Base-by-base conservation (phyloP, 2,888 invertebrate species). In the Hydropsyche betteni region DNA sequence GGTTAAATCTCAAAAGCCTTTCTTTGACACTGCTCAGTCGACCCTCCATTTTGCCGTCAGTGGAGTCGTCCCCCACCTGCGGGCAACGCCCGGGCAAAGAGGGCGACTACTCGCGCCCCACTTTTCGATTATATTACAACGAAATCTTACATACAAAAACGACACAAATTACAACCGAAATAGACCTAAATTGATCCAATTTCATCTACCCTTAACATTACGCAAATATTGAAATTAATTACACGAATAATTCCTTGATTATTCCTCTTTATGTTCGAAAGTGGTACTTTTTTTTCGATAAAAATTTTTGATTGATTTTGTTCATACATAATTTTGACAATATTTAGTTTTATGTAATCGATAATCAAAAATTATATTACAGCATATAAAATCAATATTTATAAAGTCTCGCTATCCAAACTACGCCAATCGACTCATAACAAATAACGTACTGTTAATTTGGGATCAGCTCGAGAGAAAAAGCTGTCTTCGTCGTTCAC, bases 1-100 rank as follows among this genome's bases (percentile, higher is more conserved):
- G 72, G 38, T 72, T 61, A 72, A 72, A 72, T 72, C 72, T 58
- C 58, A 61, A 64, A 72, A 72, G 72, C 72, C 36, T 72, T 55
- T 52, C 72, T 72, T 72, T 61, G 72, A 72, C 72, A 72, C 72
- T 53, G 70, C 53, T 70, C 64, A 64, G 33, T 24, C 69, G 51
- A 69, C 33, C 69, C 69, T 50, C 69, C 52, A 44, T 34, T 51
- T 33, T 53, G 53, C 72, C 72, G 24, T 12, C 36, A 14, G 55
- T 24, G 55, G 16, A 14, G 55, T 24, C 55, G n/a, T 12, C 64
- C 64, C 69, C 68, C 36, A 68, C 44, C 68, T 68, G 68, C 68
- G 36, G n/a, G 34, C 68, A 14, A 53, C 16, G 64, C 44, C 24
- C 55, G 6, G 14, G 61, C 61, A 24, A 8, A 33, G 36, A 55